Evolutionary conservation across 35 echinoderm and acorn worm species (phyloP).

Genomic region (Heliocidaris tuberculata): DNA sequence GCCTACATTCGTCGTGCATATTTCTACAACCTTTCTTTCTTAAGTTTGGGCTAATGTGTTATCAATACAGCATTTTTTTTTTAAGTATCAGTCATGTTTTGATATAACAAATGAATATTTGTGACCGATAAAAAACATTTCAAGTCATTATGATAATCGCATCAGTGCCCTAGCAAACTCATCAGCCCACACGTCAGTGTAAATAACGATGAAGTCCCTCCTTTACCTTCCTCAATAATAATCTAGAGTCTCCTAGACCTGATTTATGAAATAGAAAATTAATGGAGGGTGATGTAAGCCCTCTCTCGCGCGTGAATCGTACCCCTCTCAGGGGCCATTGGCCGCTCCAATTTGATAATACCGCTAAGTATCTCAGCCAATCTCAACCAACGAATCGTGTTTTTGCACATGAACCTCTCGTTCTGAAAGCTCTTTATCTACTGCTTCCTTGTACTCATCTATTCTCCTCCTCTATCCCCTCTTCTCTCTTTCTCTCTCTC

Average conservation of each 20-base stretch:
- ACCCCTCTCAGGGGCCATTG: background rate
- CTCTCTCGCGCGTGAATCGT: background rate
- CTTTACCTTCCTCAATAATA: background rate
- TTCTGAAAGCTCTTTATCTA: background rate
- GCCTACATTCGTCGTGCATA: too few relatives aligned
- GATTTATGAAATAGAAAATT: slow-evolving; percentile 4
- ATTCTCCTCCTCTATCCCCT: background rate
- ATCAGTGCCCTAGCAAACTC: background rate
- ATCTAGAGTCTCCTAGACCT: background rate
- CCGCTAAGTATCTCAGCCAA: slow-evolving; percentile 16
- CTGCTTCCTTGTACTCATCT: background rate
- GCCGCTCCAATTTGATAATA: slow-evolving; percentile 17
- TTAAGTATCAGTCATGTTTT: too few relatives aligned
- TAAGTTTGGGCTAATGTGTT: too few relatives aligned
- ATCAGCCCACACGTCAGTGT: background rate
- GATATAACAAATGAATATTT: too few relatives aligned
- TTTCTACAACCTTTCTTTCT: too few relatives aligned
- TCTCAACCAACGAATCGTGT: slow-evolving; percentile 25
- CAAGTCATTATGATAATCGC: background rate
- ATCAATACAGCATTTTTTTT: too few relatives aligned
- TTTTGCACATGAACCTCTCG: slow-evolving; percentile 35
- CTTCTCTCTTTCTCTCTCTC: background rate
- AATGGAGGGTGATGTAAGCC: background rate
- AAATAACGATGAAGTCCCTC: background rate
- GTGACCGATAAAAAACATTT: background rate